These are phyloP conservation scores for Cyanoderma ruficeps DNA, from an alignment of 2,113 vertebrate genomes.

Conservation along the genomic window DNA sequence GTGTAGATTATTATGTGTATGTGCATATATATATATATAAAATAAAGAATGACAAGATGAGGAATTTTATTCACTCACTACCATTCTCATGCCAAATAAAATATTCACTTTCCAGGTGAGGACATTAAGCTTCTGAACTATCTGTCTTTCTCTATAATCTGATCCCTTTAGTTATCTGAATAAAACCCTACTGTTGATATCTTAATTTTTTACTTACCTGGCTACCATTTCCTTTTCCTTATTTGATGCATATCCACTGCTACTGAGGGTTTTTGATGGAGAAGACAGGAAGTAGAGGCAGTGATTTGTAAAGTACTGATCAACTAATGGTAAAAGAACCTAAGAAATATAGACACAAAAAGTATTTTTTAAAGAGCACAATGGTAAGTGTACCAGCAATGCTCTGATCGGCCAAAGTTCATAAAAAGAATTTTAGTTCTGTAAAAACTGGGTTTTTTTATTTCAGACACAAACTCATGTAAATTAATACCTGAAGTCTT, in stretches of 20 bases:
- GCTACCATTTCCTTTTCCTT: slow-evolving; percentile 99
- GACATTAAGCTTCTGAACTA: background rate
- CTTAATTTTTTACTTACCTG: slow-evolving; percentile 79
- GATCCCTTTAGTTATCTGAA: background rate
- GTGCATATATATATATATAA: no score
- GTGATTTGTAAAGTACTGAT: slow-evolving; percentile 99
- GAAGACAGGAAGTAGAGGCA: slow-evolving; percentile 96
- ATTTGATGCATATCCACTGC: slow-evolving; percentile 95
- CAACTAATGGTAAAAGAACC: slow-evolving; percentile 96
- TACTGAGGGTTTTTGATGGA: slow-evolving; percentile 90
- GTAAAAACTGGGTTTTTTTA: background rate
- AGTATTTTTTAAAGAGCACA: background rate
- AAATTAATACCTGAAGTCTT: background rate
- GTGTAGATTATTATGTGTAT: background rate
- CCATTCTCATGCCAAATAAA: background rate
- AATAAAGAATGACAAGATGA: background rate
- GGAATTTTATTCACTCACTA: background rate
- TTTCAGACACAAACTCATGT: background rate
- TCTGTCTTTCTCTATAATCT: background rate
- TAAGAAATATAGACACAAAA: slow-evolving; percentile 64
- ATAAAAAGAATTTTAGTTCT: background rate
- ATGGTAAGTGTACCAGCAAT: background rate
- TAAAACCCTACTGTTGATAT: background rate
- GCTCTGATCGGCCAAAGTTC: background rate
- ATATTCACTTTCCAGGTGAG: background rate